These are phyloP conservation scores for Clarias pachynema DNA, from an alignment of 2,797 vertebrate species.

Conservation along the genomic window DNA sequence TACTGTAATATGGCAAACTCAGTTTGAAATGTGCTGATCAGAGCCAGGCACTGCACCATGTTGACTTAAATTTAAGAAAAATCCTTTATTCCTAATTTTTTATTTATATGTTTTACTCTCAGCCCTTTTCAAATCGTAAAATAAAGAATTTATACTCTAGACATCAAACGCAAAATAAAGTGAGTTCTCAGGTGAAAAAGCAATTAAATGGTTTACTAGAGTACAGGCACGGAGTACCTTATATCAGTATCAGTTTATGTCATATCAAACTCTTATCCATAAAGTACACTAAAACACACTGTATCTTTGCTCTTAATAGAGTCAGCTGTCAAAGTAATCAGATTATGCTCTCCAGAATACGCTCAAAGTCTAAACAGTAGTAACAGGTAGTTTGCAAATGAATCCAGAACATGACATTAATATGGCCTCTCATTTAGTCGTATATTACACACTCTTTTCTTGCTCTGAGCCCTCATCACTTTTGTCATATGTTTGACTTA, in stretches of 20 bases:
- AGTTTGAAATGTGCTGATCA: constrained; percentile 19
- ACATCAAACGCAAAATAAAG: neutral
- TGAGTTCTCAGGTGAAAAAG: neutral
- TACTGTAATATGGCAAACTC: constrained; percentile 11
- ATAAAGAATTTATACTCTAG: neutral
- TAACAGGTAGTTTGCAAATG: neutral
- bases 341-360: constrained; percentile 43
- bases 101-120: neutral
- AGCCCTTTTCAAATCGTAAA: neutral
- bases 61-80: neutral
- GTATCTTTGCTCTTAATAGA: constrained; percentile 24
- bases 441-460: constrained; percentile 42
- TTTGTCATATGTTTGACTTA: constrained; percentile 63
- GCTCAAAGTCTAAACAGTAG: constrained; percentile 47
- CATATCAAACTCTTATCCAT: neutral
- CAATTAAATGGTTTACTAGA: neutral
- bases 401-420: constrained; percentile 22
- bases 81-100: neutral
- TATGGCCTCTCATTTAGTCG: constrained; percentile 1
- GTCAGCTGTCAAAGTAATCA: constrained; percentile 37
- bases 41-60: neutral
- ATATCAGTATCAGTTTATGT: neutral
- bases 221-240: neutral
- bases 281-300: constrained; percentile 18
- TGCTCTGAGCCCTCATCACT: constrained; percentile 57